Evolutionary conservation across 2,113 vertebrate species (phyloP).

Genomic region (Myrmecophaga tridactyla): DNA sequence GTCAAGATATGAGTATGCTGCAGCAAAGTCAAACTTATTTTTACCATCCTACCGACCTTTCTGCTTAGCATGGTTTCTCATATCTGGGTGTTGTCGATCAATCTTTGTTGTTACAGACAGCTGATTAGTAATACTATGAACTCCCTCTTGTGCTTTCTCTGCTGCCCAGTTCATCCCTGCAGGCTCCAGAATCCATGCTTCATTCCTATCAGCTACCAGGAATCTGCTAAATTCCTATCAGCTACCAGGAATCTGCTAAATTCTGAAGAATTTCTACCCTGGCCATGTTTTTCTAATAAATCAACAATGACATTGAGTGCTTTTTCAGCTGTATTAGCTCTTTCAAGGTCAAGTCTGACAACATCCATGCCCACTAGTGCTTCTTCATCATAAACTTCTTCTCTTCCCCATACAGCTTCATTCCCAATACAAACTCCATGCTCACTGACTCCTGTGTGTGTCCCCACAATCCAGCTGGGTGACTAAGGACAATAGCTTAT

Average conservation of each 20-base stretch:
- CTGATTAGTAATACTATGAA: no score
- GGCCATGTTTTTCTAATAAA: conserved; percentile 92
- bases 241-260: conserved; percentile 90
- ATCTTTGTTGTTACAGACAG: no score
- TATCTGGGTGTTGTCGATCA: no score
- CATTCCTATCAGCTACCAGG: no score
- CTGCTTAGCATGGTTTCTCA: no score
- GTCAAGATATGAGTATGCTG: no score
- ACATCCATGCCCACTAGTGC: conserved; percentile 98
- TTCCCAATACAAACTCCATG: conserved; percentile 97
- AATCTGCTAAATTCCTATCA: conserved; percentile 90
- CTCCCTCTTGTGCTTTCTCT: conserved; percentile 90
- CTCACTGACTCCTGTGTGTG: conserved; percentile 98
- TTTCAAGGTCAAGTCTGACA: conserved; percentile 93
- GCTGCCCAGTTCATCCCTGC: conserved; percentile 95
- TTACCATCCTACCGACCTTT: no score
- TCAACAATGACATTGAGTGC: conserved; percentile 90
- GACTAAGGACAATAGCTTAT: conserved; percentile 92
- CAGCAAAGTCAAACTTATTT: no score
- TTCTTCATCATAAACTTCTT: conserved; percentile 85
- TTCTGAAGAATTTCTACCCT: conserved; percentile 95
- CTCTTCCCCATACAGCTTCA: conserved; percentile 96
- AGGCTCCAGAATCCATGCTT: conserved; percentile 97
- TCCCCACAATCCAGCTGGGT: conserved; percentile 97
- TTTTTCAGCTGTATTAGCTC: conserved; percentile 92